phyloP scores from a whole-genome alignment of 2,797 vertebrate genomes.

The Anguilla anguilla region DNA sequence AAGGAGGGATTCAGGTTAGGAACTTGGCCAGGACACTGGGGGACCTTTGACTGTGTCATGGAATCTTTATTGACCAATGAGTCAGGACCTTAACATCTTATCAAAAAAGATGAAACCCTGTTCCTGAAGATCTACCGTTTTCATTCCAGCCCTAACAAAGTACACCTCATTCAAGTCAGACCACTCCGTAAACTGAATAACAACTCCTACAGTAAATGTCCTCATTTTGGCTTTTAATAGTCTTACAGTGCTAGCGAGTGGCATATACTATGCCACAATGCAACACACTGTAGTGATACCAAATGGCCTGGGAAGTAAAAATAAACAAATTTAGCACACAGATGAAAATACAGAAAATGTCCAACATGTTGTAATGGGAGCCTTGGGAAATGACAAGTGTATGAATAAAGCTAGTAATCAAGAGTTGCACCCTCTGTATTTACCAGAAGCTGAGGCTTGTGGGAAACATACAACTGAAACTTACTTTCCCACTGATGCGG shows the following conservation, averaged over 20 bases:
- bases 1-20: too few relatives aligned
- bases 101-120: not conserved
- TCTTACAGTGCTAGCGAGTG: not conserved
- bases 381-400: not conserved
- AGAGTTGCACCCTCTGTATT: not conserved
- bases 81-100: not conserved
- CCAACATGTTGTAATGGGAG: not conserved
- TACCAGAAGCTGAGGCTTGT: constrained; percentile 15
- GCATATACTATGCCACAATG: not conserved
- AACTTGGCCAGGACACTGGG: too few relatives aligned
- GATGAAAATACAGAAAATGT: not conserved
- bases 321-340: not conserved
- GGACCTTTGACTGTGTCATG: too few relatives aligned
- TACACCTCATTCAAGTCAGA: not conserved
- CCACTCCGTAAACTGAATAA: not conserved
- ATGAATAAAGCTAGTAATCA: constrained; percentile 16
- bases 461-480: not conserved
- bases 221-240: constrained; percentile 6
- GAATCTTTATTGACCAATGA: too few relatives aligned
- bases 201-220: not conserved
- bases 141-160: too few relatives aligned
- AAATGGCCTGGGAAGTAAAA: not conserved
- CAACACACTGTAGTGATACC: not conserved
- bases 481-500: not conserved
- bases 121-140: too few relatives aligned